Evolutionary conservation across 37 sponge, comb jelly and placozoan genomes (phyloP), one percentile per base, ranked within the genome.

Genomic region (Theonella swinhoei): DNA sequence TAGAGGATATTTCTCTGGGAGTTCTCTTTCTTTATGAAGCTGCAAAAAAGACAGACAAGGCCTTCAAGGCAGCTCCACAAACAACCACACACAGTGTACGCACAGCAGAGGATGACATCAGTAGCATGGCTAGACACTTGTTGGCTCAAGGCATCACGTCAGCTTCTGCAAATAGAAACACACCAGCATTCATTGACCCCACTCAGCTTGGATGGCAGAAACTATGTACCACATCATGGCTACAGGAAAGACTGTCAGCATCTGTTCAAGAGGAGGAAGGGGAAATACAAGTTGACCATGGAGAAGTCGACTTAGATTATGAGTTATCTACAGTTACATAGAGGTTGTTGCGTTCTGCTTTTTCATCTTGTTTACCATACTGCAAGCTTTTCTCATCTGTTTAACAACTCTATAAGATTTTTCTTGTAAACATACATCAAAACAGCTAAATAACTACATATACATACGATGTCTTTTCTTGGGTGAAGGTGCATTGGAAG

Each of bases 21-120:
- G 82, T 19, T 19, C 62, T 81, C 34, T 81, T 81, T 22, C 35
- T 80, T 25, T 68, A 68, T 70, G 81, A 80, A 68, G 81, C 82
- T 47, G 71, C 82, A 3, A 60, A 81, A 26, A 58, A 70, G 61
- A 34, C 62, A 14, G 82, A 71, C 25, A 3, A 1, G 24, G 82
- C 14, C 4, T 38, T 81, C 23, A 23, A 62, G 20, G 71, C 35
- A 20, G 4, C 80, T 25, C 71, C 36, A 25, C 59, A 54, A 1
- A 30, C 71, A 28, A 70, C 64, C 9, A 5, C 72, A 72, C 82
- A 81, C 28, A 81, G 72, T 14, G 40, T 33, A 17, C 32, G 38
- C 24, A 37, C 43, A 19, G 71, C 82, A 33, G 11, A 23, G 3
- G 2, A 19, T 1, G 72, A 81, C 30, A 38, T 81, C 37, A 20